phyloP scores from a whole-genome alignment of 2,113 vertebrate genomes.

The Piaya cayana region DNA sequence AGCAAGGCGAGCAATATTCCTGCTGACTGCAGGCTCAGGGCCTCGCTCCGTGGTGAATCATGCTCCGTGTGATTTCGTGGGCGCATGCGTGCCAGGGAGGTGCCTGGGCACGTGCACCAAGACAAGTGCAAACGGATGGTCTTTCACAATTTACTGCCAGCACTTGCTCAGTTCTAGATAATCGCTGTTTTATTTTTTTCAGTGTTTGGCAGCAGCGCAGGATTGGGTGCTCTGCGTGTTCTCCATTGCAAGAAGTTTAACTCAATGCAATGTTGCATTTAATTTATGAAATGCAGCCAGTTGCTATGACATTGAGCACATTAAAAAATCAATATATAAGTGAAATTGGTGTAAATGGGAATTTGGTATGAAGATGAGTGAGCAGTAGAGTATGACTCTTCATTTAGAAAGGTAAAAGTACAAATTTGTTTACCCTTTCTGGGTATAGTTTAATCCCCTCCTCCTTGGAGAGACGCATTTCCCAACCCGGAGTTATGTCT shows the following conservation, averaged over 20 bases:
- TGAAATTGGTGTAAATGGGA: slow-evolving; percentile 66
- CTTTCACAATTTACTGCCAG: neutral
- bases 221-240: neutral
- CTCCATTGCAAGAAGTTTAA: slow-evolving; percentile 28
- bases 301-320: slow-evolving; percentile 56
- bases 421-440: slow-evolving; percentile 13
- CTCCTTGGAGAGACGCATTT: neutral
- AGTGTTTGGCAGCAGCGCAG: neutral
- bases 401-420: slow-evolving; percentile 28
- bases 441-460: neutral
- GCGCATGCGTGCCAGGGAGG: neutral
- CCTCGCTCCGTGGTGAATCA: neutral
- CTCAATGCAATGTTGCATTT: slow-evolving; percentile 48
- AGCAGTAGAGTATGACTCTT: slow-evolving; percentile 25
- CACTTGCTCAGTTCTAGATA: neutral
- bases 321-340: slow-evolving; percentile 70
- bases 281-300: slow-evolving; percentile 56
- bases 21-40: neutral
- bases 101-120: neutral
- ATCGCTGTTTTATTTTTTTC: slow-evolving; percentile 19
- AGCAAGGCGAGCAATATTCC: neutral
- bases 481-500: slow-evolving; percentile 4
- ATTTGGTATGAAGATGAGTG: slow-evolving; percentile 48
- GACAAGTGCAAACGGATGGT: neutral
- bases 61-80: neutral